Conservation (phyloP, 2,888 invertebrate species). For the Eurois occulta region DNA sequence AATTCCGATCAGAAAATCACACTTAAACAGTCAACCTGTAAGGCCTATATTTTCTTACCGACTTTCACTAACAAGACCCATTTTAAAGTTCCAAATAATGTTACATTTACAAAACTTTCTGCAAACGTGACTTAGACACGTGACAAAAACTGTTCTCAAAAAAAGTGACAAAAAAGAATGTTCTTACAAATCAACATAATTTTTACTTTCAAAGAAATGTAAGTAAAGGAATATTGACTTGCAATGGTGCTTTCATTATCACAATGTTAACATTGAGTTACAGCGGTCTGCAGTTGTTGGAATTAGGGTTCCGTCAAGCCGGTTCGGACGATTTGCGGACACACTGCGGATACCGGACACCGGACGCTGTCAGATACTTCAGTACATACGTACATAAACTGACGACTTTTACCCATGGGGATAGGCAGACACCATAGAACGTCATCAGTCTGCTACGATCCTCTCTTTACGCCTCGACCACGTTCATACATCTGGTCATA, state of each 20-base stretch:
- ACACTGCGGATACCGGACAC: not conserved
- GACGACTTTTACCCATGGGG: too few relatives aligned
- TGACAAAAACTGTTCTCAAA: constrained; percentile 23
- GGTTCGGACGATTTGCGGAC: not conserved
- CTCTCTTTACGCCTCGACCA: too few relatives aligned
- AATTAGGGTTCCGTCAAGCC: not conserved
- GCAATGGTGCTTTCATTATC: constrained; percentile 9
- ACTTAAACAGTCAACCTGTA: not conserved
- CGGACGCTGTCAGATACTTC: not conserved
- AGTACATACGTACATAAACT: not conserved
- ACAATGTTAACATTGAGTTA: not conserved
- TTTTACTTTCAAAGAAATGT: constrained; percentile 51
- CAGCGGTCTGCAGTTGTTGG: not conserved
- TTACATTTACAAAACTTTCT: constrained; percentile 12
- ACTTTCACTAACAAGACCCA: not conserved
- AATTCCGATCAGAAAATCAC: not conserved
- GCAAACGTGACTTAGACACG: constrained; percentile 21
- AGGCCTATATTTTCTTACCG: not conserved
- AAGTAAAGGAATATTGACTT: constrained; percentile 1
- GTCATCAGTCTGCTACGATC: too few relatives aligned
- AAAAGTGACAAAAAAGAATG: constrained; percentile 16
- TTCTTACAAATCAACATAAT: constrained; percentile 30
- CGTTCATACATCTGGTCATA: too few relatives aligned
- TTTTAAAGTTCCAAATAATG: not conserved
- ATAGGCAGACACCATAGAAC: too few relatives aligned